Evolutionary conservation across 2,888 invertebrate species (phyloP), one percentile per base, ranked within the genome.

Genomic region (Phymatocera aterrima): DNA sequence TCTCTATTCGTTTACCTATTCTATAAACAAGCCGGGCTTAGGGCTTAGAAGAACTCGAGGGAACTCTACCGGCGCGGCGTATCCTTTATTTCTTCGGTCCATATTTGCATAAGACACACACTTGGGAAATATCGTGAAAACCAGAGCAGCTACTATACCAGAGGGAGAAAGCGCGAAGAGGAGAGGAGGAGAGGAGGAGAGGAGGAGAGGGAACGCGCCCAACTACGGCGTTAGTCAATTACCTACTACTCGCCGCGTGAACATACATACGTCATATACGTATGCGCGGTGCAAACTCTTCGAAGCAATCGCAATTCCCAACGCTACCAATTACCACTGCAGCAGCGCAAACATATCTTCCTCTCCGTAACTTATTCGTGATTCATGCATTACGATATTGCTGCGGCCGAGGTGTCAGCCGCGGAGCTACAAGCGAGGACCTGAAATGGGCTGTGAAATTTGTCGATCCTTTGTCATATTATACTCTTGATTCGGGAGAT

Each of bases 261-360:
- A n/a, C n/a, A n/a, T n/a, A n/a, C n/a, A n/a, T n/a, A n/a, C n/a
- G n/a, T n/a, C n/a, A n/a, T n/a, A n/a, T n/a, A n/a, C 77, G 65
- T 70, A 78, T 77, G 79, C 77, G 34, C 18, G 18, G 72, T 18
- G 21, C 34, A 51, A 61, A 81, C 79, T 80, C 78, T 77, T 70
- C 60, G 51, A 79, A 82, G 81, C 79, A 80, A 79, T 80, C 81
- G 81, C 79, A 80, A 79, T 80, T 81, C 80, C 74, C 81, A 70
- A 72, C 60, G 79, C 79, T 79, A 61, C 82, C 81, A 83, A 83
- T 83, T 82, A 83, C 72, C 78, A 78, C 80, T 77, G 34, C 46
- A 75, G n/a, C n/a, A n/a, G n/a, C n/a, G n/a, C 51, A 78, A 68
- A 70, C 57, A 61, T 51, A 60, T 77, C 40, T 34, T 21, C 60